Evolutionary conservation across 2,888 invertebrate species (phyloP).

Genomic region (Eutolmus rufibarbis): DNA sequence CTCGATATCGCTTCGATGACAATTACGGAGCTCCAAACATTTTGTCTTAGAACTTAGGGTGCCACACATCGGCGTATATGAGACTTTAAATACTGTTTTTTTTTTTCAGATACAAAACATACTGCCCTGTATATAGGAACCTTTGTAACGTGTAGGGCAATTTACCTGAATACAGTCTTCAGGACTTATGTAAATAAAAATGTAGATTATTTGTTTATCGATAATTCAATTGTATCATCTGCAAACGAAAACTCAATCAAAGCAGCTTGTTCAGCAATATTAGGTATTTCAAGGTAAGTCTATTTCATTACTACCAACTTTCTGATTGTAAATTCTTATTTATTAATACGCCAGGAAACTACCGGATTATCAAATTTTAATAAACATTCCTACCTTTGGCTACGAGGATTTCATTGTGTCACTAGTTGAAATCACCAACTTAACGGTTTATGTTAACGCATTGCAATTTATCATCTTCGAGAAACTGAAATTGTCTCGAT

Average conservation of each 20-base stretch:
- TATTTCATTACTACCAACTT: background rate
- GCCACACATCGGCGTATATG: no score
- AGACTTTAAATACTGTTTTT: no score
- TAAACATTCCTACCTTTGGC: background rate
- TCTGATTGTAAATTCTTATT: background rate
- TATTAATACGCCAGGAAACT: background rate
- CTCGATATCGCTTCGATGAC: no score
- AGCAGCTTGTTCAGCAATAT: background rate
- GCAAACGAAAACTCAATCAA: background rate
- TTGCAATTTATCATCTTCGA: background rate
- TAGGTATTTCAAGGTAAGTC: background rate
- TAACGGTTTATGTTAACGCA: background rate
- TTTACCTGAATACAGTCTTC: background rate
- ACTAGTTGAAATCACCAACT: background rate
- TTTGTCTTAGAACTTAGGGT: no score
- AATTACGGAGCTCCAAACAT: no score
- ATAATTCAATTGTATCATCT: constrained; percentile 1
- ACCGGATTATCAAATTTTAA: background rate
- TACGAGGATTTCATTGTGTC: background rate
- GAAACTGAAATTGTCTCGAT: background rate
- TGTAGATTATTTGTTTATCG: constrained; percentile 1
- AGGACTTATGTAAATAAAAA: background rate
- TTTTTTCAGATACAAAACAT: background rate
- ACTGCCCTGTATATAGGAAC: background rate
- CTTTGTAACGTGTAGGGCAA: background rate